Evolutionary conservation across 2,888 invertebrate genomes (phyloP), one percentile per base, ranked within the genome.

Genomic region (Leptarthrus brevirostris): DNA sequence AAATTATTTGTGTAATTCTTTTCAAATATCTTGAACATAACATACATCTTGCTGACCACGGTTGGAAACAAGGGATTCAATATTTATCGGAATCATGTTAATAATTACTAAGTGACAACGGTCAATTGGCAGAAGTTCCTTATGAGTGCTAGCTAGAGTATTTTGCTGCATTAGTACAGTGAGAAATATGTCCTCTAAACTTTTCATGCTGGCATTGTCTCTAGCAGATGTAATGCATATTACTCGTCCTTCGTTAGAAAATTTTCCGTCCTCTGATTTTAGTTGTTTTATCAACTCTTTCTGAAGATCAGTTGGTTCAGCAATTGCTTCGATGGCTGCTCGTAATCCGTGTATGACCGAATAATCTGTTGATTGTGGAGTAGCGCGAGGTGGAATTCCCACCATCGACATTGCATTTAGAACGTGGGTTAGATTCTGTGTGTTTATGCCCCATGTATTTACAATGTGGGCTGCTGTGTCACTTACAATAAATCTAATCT

Each of bases 91-190:
- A 78, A 92, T 93, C 8, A 96, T 91, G 84, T 97, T 96, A 40
- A 98, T 89, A 73, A 97, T 90, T 0, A 96, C 93, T 79, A 98
- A 86, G 84, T 97, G 96, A 81, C 96, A 96, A 83, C 94, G 92
- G 81, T 95, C 91, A 76, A 97, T 91, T 0, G 91, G 88, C 76
- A 96, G 86, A 61, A 91, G 85, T 79, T 89, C 88, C 77, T 91
- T 90, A 2, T 89, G 87, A 0, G 87, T 85, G 1, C 87, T 82
- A 3, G 90, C 90, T 30, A 89, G 82, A 79, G 90, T 92, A 83
- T 97, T 97, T 80, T 95, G 93, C 80, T 94, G 92, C 12, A 91
- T 85, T 16, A 97, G 84, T 1, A 93, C 92, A 74, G 92, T 94
- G 36, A 92, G 88, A 78, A 96, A 94, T 80, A 94, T 95, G 79